phyloP scores from a whole-genome alignment of 2,797 vertebrate genomes.

The Syndactyla subalaris region DNA sequence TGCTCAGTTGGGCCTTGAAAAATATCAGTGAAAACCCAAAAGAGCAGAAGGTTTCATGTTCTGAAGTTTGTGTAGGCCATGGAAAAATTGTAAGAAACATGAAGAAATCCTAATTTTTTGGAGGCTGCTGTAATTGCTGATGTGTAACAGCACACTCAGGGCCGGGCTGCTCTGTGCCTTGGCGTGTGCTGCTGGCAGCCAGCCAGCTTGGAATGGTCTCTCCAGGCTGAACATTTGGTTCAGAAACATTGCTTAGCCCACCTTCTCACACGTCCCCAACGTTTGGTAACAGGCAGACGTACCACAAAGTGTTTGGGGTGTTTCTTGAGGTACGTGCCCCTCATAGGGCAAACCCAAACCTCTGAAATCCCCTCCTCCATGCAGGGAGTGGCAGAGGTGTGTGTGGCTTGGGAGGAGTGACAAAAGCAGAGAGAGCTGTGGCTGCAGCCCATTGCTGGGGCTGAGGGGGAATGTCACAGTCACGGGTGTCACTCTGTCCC shows the following conservation, averaged over 20 bases:
- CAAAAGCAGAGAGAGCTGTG: not conserved
- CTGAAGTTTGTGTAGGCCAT: not conserved
- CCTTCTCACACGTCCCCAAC: not conserved
- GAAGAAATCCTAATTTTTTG: not conserved
- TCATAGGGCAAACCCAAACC: rapidly evolving
- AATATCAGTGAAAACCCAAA: not conserved
- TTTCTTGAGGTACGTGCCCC: rapidly evolving
- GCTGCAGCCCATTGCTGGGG: not conserved
- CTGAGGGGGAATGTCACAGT: not conserved
- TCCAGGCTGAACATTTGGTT: not conserved
- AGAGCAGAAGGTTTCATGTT: not conserved
- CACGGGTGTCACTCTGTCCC: rapidly evolving
- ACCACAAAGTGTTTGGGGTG: not conserved
- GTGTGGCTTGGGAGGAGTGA: not conserved
- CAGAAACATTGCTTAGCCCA: not conserved
- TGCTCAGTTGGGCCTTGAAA: not conserved
- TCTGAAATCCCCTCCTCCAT: no score
- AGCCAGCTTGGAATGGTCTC: not conserved
- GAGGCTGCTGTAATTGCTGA: not conserved
- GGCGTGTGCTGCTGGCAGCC: not conserved
- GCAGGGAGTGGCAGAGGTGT: not conserved
- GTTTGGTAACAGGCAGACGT: not conserved
- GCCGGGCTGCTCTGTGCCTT: not conserved
- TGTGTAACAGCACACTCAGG: not conserved
- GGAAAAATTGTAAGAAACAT: not conserved